Evolutionary conservation across 2,797 vertebrate species (phyloP), one percentile per base, ranked within the genome.

Genomic region (Cygnus olor): DNA sequence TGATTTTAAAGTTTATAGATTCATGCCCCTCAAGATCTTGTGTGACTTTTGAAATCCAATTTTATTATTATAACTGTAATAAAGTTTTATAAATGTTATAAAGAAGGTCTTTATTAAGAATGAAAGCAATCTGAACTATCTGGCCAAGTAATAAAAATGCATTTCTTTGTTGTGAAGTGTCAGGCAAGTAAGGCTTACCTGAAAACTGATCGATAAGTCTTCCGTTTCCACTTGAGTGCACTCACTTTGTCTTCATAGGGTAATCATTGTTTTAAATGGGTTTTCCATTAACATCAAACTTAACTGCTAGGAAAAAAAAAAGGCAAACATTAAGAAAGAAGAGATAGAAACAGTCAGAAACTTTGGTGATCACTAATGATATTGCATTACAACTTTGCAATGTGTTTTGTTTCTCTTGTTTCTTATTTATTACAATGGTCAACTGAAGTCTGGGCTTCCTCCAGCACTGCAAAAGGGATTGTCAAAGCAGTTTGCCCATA

Each of bases 21-120:
- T 94, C 73, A 6, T 20, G 81, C 51, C 58, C 63, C 97, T 97
- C 92, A 97, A 97, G 97, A 95, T 94, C 89, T 95, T 47, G 25
- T 96, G 83, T 97, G 96, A 98, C 95, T 97, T 98, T 97, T 98
- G 97, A 98, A 98, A 98, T 97, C 96, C 97, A 97, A 98, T 98
- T 98, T 97, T 98, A 96, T 97, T 98, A 96, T 98, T 97, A 96
- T 98, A 97, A 95, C 91, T 95, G 96, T 97, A 97, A 97, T 98
- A 97, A 98, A 98, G 97, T 98, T 98, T 98, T 97, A 98, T 97
- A 98, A 98, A 82, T 90, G 97, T 97, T 98, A 96, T 97, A 97
- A 98, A 98, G 97, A 96, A 89, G 91, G 90, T 95, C 98, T 98
- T 98, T 97, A 95, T 94, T 93, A 92, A 97, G 93, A 97, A 89